Base-by-base conservation (phyloP, 2,113 vertebrate genomes). In the Leptocoma aspasia region DNA sequence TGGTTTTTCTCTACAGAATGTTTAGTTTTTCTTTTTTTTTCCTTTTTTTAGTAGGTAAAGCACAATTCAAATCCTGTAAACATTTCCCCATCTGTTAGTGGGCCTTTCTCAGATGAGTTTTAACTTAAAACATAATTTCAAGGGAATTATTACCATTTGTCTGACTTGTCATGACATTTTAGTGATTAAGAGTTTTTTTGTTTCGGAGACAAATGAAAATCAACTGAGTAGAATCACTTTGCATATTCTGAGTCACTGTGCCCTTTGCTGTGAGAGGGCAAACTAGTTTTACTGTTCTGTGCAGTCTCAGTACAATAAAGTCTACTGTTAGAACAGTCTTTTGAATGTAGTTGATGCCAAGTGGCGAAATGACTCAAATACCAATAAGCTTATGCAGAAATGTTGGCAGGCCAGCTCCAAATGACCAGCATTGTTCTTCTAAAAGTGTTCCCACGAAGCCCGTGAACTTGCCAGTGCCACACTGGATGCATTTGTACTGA, bases 111-210 rank as follows among this genome's bases (percentile, higher is more conserved):
- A 73, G 47, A 92, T 72, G 80, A 95, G 77, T 73, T 94, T 93
- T 92, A 92, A 93, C 89, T 96, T 82, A 78, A 96, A 96, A 52
- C 61, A 56, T 4, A 83, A 13, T 95, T 96, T 93, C 23, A 2
- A 30, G 82, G 26, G 66, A 73, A 54, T 93, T 92, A 26, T 31
- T 95, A 80, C 79, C 85, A 61, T 86, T 97, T 92, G 65, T 94
- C 81, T 94, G 73, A 73, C 53, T 95, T 87, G 44, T 90, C 89
- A 73, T 97, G 97, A 94, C 97, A 97, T 97, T 97, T 97, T 71
- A 92, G 77, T 45, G 7, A 86, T 33, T 69, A 82, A 88, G 73
- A 49, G 53, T 94, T 97, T 97, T 97, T 39, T 93, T 95, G 88
- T 95, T 92, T 89, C 9, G 10, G 65, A 95, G 84, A 92, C 77